Percentiles rank a stretch among this genome's conserved stretches.
Evolutionary conservation across 2,113 vertebrate genomes (phyloP).

Genomic region (human): DNA sequence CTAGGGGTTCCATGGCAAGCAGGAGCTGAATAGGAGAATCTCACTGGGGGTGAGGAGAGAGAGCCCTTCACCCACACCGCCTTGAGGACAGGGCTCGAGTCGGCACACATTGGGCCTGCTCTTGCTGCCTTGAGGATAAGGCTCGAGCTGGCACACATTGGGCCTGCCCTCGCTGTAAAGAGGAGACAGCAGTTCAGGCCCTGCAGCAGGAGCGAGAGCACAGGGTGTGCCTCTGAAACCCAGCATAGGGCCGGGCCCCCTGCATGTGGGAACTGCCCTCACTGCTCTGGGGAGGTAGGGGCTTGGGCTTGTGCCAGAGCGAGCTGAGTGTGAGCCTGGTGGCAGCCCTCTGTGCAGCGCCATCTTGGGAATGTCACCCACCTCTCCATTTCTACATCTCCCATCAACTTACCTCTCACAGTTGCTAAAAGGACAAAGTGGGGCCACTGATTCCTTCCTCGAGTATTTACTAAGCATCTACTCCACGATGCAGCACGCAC

Average conservation of each 20-base stretch:
- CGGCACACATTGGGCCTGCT: accelerated
- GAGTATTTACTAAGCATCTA: neutral
- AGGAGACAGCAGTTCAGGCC: neutral
- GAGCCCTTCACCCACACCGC: neutral
- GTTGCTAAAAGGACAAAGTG: neutral
- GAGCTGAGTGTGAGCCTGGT: accelerated
- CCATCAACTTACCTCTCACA: neutral
- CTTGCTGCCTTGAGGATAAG: neutral
- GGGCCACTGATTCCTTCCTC: constrained; percentile 51
- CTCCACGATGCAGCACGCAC: accelerated
- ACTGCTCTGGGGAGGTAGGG: neutral
- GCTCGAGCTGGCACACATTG: accelerated
- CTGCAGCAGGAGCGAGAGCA: accelerated
- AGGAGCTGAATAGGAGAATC: constrained; percentile 67
- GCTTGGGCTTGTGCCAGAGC: accelerated
- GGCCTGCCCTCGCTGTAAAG: neutral
- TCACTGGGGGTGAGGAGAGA: constrained; percentile 60
- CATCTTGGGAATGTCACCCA: accelerated
- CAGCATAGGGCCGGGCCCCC: neutral
- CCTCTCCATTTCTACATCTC: accelerated
- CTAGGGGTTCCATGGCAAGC: neutral
- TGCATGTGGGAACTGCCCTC: neutral
- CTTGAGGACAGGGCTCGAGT: neutral
- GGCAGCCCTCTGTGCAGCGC: accelerated
- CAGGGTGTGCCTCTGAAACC: accelerated